Conservation (phyloP, 2,113 vertebrate genomes). For the Lamprologus speciosus region DNA sequence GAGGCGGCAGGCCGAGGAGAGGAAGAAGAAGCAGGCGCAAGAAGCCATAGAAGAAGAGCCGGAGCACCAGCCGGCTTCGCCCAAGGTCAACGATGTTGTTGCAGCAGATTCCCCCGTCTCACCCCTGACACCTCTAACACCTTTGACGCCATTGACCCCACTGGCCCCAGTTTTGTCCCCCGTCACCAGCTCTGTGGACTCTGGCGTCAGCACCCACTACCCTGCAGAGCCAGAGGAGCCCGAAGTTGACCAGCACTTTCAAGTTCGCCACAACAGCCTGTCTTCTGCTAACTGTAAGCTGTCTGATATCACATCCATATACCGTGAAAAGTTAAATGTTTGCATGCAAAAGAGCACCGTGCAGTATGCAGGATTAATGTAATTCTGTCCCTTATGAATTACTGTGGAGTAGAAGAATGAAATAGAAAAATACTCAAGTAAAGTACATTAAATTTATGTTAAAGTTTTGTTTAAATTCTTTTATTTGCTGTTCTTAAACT, state of each 20-base stretch:
- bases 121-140: background rate
- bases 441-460: rapidly evolving
- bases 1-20: slow-evolving; percentile 65
- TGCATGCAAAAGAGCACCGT: rapidly evolving
- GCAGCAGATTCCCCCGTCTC: slow-evolving; percentile 16
- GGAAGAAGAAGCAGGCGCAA: slow-evolving; percentile 48
- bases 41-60: slow-evolving; percentile 60
- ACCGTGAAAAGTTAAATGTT: background rate
- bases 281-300: slow-evolving; percentile 88
- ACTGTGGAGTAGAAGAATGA: background rate
- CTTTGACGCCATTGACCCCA: background rate
- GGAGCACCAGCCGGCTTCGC: background rate
- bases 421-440: background rate
- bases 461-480: background rate
- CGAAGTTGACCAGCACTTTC: slow-evolving; percentile 86
- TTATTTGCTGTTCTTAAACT: background rate
- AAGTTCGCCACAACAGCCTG: slow-evolving; percentile 80
- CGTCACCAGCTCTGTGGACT: slow-evolving; percentile 58
- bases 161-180: slow-evolving; percentile 31
- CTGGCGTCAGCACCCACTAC: slow-evolving; percentile 40
- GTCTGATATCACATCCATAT: background rate
- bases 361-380: background rate
- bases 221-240: slow-evolving; percentile 83
- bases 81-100: background rate
- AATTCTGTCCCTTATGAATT: background rate